phyloP scores from a whole-genome alignment of 2,113 vertebrate genomes.

The Nibea coibor region DNA sequence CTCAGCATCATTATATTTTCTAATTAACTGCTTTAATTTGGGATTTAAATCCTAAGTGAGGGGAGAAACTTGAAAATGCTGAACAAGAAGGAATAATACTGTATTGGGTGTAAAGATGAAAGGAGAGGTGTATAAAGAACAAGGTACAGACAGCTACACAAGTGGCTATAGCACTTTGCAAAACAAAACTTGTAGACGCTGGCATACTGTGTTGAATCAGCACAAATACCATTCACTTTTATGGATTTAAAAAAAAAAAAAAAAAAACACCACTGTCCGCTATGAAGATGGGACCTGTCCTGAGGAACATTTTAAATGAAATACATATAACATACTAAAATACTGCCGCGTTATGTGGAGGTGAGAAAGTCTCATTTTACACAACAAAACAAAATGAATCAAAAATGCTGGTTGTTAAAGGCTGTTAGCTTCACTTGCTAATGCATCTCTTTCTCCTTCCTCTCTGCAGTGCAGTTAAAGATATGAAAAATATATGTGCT shows the following conservation, averaged over 20 bases:
- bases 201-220: constrained; percentile 71
- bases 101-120: constrained; percentile 74
- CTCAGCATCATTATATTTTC: constrained; percentile 84
- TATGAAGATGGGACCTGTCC: constrained; percentile 58
- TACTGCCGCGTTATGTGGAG: constrained; percentile 34
- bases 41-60: constrained; percentile 77
- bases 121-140: constrained; percentile 60
- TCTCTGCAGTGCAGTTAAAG: constrained; percentile 88
- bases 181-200: constrained; percentile 50
- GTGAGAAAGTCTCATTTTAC: constrained; percentile 71
- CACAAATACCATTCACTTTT: constrained; percentile 66
- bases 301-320: constrained; percentile 68
- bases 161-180: constrained; percentile 59
- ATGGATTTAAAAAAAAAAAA: constrained; percentile 14
- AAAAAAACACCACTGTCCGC: not conserved
- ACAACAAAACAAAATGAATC: constrained; percentile 77
- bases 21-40: constrained; percentile 83
- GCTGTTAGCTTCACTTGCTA: constrained; percentile 78
- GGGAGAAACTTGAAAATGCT: constrained; percentile 77
- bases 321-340: constrained; percentile 65
- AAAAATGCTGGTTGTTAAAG: constrained; percentile 75
- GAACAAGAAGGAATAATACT: constrained; percentile 76
- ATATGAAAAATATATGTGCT: constrained; percentile 89
- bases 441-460: constrained; percentile 70
- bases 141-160: constrained; percentile 60